Evolutionary conservation across 2,113 vertebrate species (phyloP), one percentile per base, ranked within the genome.

Genomic region (Galbula dea): DNA sequence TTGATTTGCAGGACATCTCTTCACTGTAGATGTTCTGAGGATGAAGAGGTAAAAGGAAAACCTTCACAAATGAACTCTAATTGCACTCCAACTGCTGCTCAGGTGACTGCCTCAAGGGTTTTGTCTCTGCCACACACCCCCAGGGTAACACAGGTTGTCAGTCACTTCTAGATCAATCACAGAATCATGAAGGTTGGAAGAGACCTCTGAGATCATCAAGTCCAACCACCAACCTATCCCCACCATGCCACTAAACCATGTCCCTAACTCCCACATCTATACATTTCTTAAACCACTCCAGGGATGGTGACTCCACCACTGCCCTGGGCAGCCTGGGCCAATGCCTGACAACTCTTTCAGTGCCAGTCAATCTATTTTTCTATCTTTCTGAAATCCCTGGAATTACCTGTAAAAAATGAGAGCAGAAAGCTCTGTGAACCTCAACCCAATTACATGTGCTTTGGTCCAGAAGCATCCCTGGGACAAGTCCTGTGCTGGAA

Each of bases 401-500:
- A 36, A 39, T 22, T 32, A 5, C 20, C 48, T n/a, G 34, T 15
- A 45, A 4, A 27, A 1, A 3, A 72, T 30, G 12, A 0, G 14
- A 17, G 4, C 19, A 57, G 41, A 32, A 6, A 76, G 12, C 13
- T 67, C 49, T 26, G 27, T 7, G 39, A 45, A 23, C 3, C n/a
- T 55, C 69, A 52, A n/a, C 75, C 18, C 16, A 6, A 0, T 6
- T 21, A 14, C 7, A 4, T 17, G 9, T 3, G 0, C 6, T 5
- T 20, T 30, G 52, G 27, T 59, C 41, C 81, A 43, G 45, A 22
- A 59, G 45, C 12, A 57, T 2, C 34, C 10, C 43, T 58, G 43
- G 43, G 62, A 62, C 26, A 17, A 37, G n/a, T 10, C 32, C 41
- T 19, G 19, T 3, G 30, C 15, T 30, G 19, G n/a, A 51, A 79